Base-by-base conservation (phyloP, 2,888 invertebrate species). In the Scelioninae gen. 1 region DNA sequence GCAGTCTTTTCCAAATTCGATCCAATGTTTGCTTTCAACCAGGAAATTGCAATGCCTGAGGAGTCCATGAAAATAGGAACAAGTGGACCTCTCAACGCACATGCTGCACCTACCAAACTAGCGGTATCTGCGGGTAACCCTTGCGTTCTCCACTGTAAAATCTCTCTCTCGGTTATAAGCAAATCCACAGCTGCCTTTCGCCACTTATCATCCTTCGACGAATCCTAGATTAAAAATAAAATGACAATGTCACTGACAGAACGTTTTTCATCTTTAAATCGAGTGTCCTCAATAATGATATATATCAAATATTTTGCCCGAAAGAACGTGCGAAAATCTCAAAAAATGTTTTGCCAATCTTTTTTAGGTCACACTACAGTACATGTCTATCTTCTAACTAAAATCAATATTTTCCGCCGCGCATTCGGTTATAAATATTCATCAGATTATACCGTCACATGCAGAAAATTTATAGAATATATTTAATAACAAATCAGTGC, bases 31-130 rank as follows among this genome's bases (percentile, higher is more conserved):
- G 94, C 94, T 87, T 94, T 95, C 0, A 98, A 93, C 98, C 98
- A 98, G 40, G 94, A 93, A 0, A 95, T 94, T 0, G 98, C 97
- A 8, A 96, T 94, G 3, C 96, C 96, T 0, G 97, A 96, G 0
- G 99, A 98, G 93, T 99, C 99, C 53, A 99, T 94, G 49, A 99
- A 93, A 68, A 98, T 93, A 0, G 98, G 97, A 0, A 95, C 94
- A 86, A 95, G 94, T 32, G 94, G 94, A 47, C 94, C 93, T 83
- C 92, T 93, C 0, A 92, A 68, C 4, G 91, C 88, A 34, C 92
- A 90, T 0, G 90, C 88, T 1, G 92, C 92, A 0, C 91, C 92
- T 0, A 90, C 86, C 6, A 92, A 75, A 82, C 92, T 92, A 15
- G 87, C 88, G 3, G 91, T 92, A n/a, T 92, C 92, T 0, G 95